Evolutionary conservation across 2,797 vertebrate genomes (phyloP).

Genomic region (Menidia menidia): DNA sequence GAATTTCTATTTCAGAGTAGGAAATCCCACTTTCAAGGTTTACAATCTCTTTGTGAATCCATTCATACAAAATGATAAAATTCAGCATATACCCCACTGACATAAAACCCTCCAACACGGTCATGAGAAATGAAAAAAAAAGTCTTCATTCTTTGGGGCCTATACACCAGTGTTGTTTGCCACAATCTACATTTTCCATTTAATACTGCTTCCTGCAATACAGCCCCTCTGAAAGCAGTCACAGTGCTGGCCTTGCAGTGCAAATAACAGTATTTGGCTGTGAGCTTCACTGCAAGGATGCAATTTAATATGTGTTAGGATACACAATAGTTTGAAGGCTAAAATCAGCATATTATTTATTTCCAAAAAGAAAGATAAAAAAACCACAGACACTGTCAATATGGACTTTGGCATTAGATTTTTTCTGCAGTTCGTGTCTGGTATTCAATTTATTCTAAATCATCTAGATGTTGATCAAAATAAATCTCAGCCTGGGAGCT

Average conservation of each 20-base stretch:
- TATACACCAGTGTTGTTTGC: constrained; percentile 8
- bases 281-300: constrained; percentile 20
- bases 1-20: constrained; percentile 54
- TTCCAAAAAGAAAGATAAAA: constrained; percentile 1
- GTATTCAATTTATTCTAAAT: too few relatives aligned
- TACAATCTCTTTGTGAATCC: constrained; percentile 60
- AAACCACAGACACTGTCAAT: background rate
- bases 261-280: constrained; percentile 40
- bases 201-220: constrained; percentile 15
- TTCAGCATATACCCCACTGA: constrained; percentile 57
- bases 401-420: background rate
- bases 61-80: constrained; percentile 74
- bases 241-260: constrained; percentile 25
- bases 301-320: constrained; percentile 25
- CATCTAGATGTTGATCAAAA: too few relatives aligned
- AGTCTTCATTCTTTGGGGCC: constrained; percentile 34
- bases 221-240: constrained; percentile 21
- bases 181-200: constrained; percentile 54
- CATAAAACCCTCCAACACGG: constrained; percentile 44
- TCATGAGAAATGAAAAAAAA: constrained; percentile 43
- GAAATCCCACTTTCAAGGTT: constrained; percentile 63
- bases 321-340: constrained; percentile 21
- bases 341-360: constrained; percentile 20
- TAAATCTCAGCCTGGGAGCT: too few relatives aligned
- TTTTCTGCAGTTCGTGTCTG: background rate